Evolutionary conservation across 2,797 vertebrate species (phyloP), one percentile per base, ranked within the genome.

Genomic region (Erethizon dorsatum): DNA sequence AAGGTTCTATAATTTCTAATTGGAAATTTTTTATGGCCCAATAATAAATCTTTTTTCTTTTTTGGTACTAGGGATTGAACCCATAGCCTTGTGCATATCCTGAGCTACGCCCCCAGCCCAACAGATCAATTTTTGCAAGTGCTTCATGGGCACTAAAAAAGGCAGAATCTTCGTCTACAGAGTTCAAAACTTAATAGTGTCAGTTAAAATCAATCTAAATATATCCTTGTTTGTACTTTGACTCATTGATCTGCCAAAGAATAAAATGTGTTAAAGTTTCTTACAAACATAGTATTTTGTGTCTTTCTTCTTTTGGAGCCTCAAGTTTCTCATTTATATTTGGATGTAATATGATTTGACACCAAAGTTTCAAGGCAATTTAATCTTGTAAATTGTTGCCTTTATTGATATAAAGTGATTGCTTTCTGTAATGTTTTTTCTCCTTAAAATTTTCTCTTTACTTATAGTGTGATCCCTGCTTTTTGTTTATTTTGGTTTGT

Each of bases 151-250:
- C 54, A 95, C 45, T 83, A 93, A 79, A 87, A 94, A 69, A 89
- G 56, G 89, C 90, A 52, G 22, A 79, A 45, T 86, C 41, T 92
- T 22, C 92, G 18, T 79, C 61, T 90, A 80, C 78, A 54, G 37
- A 57, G 63, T 95, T 97, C 82, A 83, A 95, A 96, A 37, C 84
- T 92, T 89, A 89, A 85, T 67, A 71, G 83, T 86, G 86, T 52
- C 37, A 63, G 31, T 73, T 94, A 47, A 92, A 78, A 69, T 88
- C 78, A 91, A 56, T 90, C 52, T 82, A 80, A 85, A 85, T 52
- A 57, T 83, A 73, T 71, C 31, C 41, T 87, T 93, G 11, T 91
- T 90, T 63, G 78, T 95, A 84, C 37, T 95, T 96, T 93, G 41
- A n/a, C 37, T 90, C 52, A 77, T 8, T 75, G 33, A 57, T 83